Evolutionary conservation across 2,113 vertebrate species (phyloP).

Genomic region (Sorex fumeus): DNA sequence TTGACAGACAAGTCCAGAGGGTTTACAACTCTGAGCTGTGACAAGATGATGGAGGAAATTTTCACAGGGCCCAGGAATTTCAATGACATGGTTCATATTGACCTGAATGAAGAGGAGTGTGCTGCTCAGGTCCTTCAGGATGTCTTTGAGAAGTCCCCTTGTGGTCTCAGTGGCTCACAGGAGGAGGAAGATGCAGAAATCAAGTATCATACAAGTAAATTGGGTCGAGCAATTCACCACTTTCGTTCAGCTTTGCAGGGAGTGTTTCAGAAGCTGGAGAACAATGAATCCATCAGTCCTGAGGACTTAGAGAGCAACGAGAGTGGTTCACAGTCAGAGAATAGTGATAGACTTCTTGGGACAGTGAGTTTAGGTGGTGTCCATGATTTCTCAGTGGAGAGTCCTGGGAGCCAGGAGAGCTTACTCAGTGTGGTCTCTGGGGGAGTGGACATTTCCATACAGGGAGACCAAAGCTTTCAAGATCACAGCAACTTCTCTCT

Average conservation of each 20-base stretch:
- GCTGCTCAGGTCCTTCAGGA: constrained; percentile 88
- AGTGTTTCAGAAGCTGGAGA: constrained; percentile 94
- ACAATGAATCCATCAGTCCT: constrained; percentile 84
- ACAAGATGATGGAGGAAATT: constrained; percentile 84
- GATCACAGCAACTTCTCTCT: constrained; percentile 77
- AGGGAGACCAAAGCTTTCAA: constrained; percentile 77
- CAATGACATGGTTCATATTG: constrained; percentile 90
- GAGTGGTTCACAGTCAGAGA: constrained; percentile 86
- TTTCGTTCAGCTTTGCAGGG: constrained; percentile 94
- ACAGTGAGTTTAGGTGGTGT: constrained; percentile 84
- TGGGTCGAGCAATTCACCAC: constrained; percentile 93
- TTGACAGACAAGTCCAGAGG: constrained; percentile 88
- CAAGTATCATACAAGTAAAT: constrained; percentile 92
- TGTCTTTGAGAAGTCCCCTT: constrained; percentile 90
- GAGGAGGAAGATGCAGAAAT: constrained; percentile 88
- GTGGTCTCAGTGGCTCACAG: constrained; percentile 84
- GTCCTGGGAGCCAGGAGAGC: constrained; percentile 88
- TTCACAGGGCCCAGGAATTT: constrained; percentile 87
- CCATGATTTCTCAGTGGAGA: constrained; percentile 88
- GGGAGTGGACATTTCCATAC: constrained; percentile 72
- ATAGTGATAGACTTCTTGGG: constrained; percentile 83
- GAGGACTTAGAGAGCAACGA: constrained; percentile 88
- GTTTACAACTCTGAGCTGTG: constrained; percentile 84
- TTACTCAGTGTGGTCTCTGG: constrained; percentile 83
- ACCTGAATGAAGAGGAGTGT: constrained; percentile 88